phyloP scores from a whole-genome alignment of 2,797 vertebrate genomes.

The Eidolon dupreanum region DNA sequence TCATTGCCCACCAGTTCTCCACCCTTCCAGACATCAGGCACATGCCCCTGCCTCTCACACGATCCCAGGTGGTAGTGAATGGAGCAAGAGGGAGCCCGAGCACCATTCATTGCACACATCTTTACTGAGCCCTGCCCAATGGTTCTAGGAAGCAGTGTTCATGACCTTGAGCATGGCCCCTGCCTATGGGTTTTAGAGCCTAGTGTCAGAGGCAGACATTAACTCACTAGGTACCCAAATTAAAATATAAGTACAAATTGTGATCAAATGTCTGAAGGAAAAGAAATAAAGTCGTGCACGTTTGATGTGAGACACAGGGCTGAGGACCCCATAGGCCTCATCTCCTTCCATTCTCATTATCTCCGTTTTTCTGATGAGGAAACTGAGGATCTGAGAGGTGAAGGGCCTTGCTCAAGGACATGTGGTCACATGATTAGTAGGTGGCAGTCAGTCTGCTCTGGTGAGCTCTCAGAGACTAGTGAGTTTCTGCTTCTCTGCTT shows the following conservation, averaged over 20 bases:
- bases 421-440: no score
- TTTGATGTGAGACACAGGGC: not conserved
- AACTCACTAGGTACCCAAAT: not conserved
- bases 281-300: rapidly evolving
- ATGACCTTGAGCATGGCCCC: not conserved
- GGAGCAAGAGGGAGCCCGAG: rapidly evolving
- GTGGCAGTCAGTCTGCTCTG: not conserved
- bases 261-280: not conserved
- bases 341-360: not conserved
- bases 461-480: not conserved
- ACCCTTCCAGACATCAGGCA: not conserved
- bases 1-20: not conserved
- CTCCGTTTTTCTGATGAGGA: not conserved
- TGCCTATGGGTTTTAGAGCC: not conserved
- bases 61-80: not conserved
- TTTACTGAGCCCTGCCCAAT: not conserved
- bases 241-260: not conserved
- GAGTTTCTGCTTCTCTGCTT: not conserved
- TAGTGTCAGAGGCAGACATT: not conserved
- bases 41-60: not conserved
- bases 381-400: not conserved
- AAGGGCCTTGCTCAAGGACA: not conserved
- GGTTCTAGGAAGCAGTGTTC: not conserved
- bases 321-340: not conserved
- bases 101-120: not conserved